A percentile compares a stretch with the other conserved stretches of the same genome.
Evolutionary conservation across 2,888 invertebrate genomes (phyloP).

Genomic region (Phrixothrix hirtus): DNA sequence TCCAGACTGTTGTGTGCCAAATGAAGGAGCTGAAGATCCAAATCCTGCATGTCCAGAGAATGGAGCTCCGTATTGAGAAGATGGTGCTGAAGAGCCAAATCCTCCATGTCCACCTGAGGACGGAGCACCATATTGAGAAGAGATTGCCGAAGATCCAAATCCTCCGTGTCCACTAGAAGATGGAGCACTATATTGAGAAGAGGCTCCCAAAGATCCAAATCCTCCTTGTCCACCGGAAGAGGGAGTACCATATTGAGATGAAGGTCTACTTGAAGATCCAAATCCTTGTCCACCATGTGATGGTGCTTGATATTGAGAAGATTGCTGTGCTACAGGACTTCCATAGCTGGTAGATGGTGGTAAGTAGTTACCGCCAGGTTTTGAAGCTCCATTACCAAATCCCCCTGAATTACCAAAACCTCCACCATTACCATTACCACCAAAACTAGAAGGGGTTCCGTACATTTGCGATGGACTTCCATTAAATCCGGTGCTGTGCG

Average conservation of each 20-base stretch:
- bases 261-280: constrained; percentile 35
- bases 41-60: constrained; percentile 32
- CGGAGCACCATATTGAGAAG: constrained; percentile 43
- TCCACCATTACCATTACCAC: background rate
- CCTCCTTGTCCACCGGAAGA: constrained; percentile 32
- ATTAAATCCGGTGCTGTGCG: no score
- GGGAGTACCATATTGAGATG: constrained; percentile 52
- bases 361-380: constrained; percentile 31
- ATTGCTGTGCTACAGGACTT: no score
- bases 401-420: constrained; percentile 6
- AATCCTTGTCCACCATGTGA: constrained; percentile 32
- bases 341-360: constrained; percentile 57
- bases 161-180: constrained; percentile 19
- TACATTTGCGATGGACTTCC: constrained; percentile 45
- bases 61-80: constrained; percentile 48
- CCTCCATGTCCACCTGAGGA: constrained; percentile 10
- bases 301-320: constrained; percentile 47
- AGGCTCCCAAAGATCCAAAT: constrained; percentile 51
- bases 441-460: constrained; percentile 43
- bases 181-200: constrained; percentile 43
- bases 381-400: constrained; percentile 6
- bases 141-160: constrained; percentile 31
- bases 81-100: constrained; percentile 17
- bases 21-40: constrained; percentile 30
- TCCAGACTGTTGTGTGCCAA: constrained; percentile 45